Conservation (phyloP, 2,888 invertebrate genomes). For the Oligia latruncula region DNA sequence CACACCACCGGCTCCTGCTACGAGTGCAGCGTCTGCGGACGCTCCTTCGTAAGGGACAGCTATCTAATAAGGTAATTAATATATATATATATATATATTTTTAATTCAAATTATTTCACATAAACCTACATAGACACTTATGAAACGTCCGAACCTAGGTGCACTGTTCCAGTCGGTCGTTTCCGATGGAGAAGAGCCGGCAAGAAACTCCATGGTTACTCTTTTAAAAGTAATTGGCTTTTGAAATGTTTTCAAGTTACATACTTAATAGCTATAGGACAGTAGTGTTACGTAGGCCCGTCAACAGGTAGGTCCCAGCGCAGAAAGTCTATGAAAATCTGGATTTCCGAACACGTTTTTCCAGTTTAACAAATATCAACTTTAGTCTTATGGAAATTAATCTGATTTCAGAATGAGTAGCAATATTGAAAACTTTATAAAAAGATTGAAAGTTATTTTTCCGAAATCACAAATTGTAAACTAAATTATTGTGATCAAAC, state of each 20-base stretch:
- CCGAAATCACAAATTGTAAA: not conserved
- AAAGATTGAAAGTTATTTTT: not conserved
- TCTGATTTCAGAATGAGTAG: not conserved
- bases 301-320: too few species aligned
- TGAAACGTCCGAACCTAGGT: not conserved
- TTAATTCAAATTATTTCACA: not conserved
- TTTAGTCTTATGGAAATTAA: not conserved
- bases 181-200: not conserved
- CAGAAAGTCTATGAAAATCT: not conserved
- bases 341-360: not conserved
- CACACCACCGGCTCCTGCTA: conserved; percentile 93
- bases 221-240: not conserved
- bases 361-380: not conserved
- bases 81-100: not conserved
- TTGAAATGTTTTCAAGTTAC: not conserved
- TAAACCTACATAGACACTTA: not conserved
- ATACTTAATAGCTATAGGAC: not conserved
- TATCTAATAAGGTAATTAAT: conserved; percentile 91
- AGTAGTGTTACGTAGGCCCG: not conserved
- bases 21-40: conserved; percentile 93
- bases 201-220: not conserved
- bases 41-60: conserved; percentile 94
- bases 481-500: not conserved
- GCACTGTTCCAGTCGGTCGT: not conserved
- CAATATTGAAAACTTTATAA: not conserved